These are phyloP conservation scores for Zaprionus capensis DNA, from an alignment of 1,140 invertebrate species.

Conservation along the genomic window DNA sequence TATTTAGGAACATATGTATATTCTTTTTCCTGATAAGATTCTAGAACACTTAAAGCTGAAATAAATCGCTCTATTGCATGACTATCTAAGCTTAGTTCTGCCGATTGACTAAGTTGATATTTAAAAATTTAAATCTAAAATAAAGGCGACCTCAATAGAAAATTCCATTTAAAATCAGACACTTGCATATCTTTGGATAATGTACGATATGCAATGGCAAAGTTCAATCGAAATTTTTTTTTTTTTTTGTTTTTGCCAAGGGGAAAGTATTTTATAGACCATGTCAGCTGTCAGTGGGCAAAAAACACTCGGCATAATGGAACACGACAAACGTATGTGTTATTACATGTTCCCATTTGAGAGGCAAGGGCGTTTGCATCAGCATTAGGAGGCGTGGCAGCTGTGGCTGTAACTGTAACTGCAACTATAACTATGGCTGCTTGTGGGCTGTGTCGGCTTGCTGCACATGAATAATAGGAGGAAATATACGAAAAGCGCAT, in stretches of 20 bases:
- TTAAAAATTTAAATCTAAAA: background rate
- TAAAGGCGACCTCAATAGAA: background rate
- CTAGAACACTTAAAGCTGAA: too few relatives aligned
- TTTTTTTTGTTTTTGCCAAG: background rate
- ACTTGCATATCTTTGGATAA: background rate
- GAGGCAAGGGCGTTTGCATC: background rate
- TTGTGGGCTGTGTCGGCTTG: constrained; percentile 16
- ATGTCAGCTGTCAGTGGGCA: constrained; percentile 15
- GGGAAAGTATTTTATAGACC: constrained; percentile 8
- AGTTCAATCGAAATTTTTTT: background rate
- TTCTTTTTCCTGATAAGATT: too few relatives aligned
- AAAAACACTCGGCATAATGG: constrained; percentile 7
- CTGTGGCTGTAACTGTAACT: constrained; percentile 12
- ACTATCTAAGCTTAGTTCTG: too few relatives aligned
- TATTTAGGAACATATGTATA: too few relatives aligned
- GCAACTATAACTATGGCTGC: background rate
- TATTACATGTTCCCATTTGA: constrained; percentile 14
- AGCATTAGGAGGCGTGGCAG: background rate
- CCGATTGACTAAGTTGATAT: background rate
- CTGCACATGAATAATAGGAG: constrained; percentile 66
- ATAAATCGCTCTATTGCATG: too few relatives aligned
- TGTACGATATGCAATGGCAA: background rate
- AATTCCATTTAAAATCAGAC: constrained; percentile 3
- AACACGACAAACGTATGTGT: constrained; percentile 25
- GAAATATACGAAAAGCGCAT: constrained; percentile 46